Base-by-base conservation (phyloP, 2,113 vertebrate species). In the Xiphias gladius region DNA sequence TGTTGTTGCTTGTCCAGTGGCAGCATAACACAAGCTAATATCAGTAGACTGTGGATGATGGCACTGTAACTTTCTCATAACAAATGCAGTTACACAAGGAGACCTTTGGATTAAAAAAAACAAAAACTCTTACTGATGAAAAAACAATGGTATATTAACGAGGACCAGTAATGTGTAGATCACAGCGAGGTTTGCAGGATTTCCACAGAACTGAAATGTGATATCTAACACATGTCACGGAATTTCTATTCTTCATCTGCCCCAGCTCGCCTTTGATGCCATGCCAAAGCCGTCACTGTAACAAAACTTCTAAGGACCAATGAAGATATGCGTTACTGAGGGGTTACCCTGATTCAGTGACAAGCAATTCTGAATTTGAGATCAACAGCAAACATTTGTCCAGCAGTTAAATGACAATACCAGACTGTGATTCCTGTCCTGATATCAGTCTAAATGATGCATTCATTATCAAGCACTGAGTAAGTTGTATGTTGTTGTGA, bases 141-240 rank as follows among this genome's bases (percentile, higher is more conserved):
- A 68, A 71, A 83, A 82, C 64, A 83, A 48, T 32, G 67, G 43
- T 7, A 55, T n/a, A 62, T 79, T 86, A 80, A 86, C 70, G 71
- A 13, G 69, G 66, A 54, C 16, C 66, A 69, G 32, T 55, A 73
- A 79, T 37, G 78, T 48, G 41, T 76, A 48, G 76, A 82, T 83
- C 64, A 46, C 67, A 20, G 35, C 69, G 63, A 85, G 24, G 41
- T 80, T 74, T 79, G 71, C 66, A 76, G 69, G 81, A 80, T 90
- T 84, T 88, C 64, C 79, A 88, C 35, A 52, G 59, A 72, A 73
- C 37, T 75, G 89, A 86, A 89, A 93, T 52, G 19, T 82, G 86
- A 92, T 86, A 87, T 86, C 81, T 63, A 84, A 68, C 86, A 84
- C 76, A 90, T 83, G 89, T 88, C 55, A 76, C 78, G 86, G 84